phyloP scores from a whole-genome alignment of 2,888 invertebrate genomes.

The Stomorhina lunata region DNA sequence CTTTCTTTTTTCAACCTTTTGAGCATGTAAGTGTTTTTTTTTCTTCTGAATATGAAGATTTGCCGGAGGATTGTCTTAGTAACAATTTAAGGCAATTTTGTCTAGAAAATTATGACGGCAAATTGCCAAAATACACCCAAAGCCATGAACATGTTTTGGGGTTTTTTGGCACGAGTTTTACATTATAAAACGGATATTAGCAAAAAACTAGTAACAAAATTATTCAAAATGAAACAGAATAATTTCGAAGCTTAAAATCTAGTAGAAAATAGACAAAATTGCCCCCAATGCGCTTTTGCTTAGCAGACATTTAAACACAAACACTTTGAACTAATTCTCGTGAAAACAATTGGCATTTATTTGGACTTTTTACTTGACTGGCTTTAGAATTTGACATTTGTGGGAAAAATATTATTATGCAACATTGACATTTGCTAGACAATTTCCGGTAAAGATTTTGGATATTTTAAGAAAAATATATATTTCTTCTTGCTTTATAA shows the following conservation, averaged over 20 bases:
- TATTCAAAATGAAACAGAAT: slow-evolving; percentile 15
- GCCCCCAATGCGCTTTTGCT: background rate
- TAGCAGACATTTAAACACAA: slow-evolving; percentile 19
- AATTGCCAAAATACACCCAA: slow-evolving; percentile 51
- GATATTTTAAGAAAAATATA: background rate
- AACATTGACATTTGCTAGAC: slow-evolving; percentile 51
- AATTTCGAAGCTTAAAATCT: too few relatives aligned
- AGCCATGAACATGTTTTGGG: background rate
- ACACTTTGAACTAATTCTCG: slow-evolving; percentile 47
- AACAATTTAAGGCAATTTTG: slow-evolving; percentile 31
- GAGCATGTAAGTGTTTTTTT: slow-evolving; percentile 37
- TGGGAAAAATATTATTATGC: slow-evolving; percentile 18
- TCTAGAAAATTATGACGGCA: slow-evolving; percentile 46
- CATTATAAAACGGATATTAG: slow-evolving; percentile 47
- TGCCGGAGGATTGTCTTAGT: background rate
- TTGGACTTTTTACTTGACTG: too few relatives aligned
- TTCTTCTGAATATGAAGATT: background rate
- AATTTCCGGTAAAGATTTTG: slow-evolving; percentile 49
- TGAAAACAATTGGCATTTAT: slow-evolving; percentile 22
- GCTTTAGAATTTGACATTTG: too few relatives aligned
- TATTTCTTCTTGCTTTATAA: too few relatives aligned
- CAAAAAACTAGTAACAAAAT: slow-evolving; percentile 36
- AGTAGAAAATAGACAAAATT: background rate
- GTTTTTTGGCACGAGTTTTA: slow-evolving; percentile 22
- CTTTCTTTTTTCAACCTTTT: background rate